Base-by-base conservation (phyloP, 2,797 vertebrate genomes). In the Enteromius paludinosus region DNA sequence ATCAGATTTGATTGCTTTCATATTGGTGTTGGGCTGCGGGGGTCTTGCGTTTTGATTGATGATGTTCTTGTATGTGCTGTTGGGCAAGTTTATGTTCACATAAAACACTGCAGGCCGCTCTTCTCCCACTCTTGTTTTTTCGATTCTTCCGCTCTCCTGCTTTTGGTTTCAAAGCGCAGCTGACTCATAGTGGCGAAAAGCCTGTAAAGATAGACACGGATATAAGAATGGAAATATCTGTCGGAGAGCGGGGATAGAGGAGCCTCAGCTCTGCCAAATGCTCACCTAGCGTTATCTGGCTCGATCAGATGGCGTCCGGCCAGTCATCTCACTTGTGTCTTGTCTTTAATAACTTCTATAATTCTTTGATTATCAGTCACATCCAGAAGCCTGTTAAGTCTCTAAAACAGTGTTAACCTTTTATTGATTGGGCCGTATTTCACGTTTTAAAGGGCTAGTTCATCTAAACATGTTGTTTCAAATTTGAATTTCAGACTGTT, bases 331-430 rank as follows among this genome's bases (percentile, higher is more conserved):
- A 73, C 84, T 84, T 76, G 82, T 86, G 85, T 88, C 86, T 88
- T 85, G 71, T 59, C 85, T 88, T 88, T 87, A 89, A 89, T 89
- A 91, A 89, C 88, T 89, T 88, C 84, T 85, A 88, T 89, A 90
- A 88, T 86, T 88, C 87, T 87, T 85, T 86, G 87, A 90, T 90
- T 89, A 90, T 91, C 89, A 85, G 85, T 86, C 52, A 56, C 76
- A 87, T 89, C 87, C 89, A 88, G 90, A 88, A 90, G 85, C 87
- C 84, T 84, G 84, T 90, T 89, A 86, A 73, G 45, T 70, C 81
- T 89, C 87, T 88, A 86, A 88, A 89, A 79, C 89, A 87, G 87
- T 87, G 87, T 89, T 89, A 89, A 86, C 82, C 86, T 89, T 88
- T 89, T 89, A 90, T 87, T 89, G 87, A 83, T 82, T 83, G 77